Conservation (phyloP, 2,797 vertebrate genomes). For the Neosalanx taihuensis region DNA sequence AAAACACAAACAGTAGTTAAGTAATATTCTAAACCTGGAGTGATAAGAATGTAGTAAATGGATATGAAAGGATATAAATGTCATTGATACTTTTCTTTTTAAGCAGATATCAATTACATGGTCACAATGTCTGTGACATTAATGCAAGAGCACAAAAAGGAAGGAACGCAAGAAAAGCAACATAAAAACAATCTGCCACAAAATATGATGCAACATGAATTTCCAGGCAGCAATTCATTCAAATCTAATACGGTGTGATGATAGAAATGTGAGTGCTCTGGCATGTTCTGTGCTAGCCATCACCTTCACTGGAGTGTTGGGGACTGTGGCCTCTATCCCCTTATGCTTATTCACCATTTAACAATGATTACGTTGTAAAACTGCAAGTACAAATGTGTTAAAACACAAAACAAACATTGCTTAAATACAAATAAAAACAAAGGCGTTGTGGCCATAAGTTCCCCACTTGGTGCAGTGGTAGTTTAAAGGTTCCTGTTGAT, state of each 20-base stretch:
- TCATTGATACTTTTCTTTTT: not conserved
- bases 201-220: conserved; percentile 12
- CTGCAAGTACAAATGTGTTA: conserved; percentile 1
- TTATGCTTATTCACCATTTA: conserved; percentile 13
- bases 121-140: not conserved
- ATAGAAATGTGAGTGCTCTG: not conserved
- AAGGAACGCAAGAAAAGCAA: conserved; percentile 19
- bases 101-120: not conserved
- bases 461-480: not conserved
- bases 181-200: conserved; percentile 2
- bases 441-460: not conserved
- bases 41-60: not conserved
- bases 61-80: conserved; percentile 1
- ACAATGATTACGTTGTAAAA: conserved; percentile 13
- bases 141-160: not conserved
- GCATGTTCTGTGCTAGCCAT: conserved; percentile 1
- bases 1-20: conserved; percentile 8
- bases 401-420: conserved; percentile 3
- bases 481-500: not conserved
- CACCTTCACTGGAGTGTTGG: conserved; percentile 6
- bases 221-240: conserved; percentile 8
- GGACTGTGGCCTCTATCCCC: conserved; percentile 30
- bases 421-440: not conserved
- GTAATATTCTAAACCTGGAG: conserved; percentile 8
- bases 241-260: not conserved